Percentiles rank a stretch among this genome's conserved stretches.
Evolutionary conservation across 2,797 vertebrate genomes (phyloP).

Genomic region (Anabas testudineus): DNA sequence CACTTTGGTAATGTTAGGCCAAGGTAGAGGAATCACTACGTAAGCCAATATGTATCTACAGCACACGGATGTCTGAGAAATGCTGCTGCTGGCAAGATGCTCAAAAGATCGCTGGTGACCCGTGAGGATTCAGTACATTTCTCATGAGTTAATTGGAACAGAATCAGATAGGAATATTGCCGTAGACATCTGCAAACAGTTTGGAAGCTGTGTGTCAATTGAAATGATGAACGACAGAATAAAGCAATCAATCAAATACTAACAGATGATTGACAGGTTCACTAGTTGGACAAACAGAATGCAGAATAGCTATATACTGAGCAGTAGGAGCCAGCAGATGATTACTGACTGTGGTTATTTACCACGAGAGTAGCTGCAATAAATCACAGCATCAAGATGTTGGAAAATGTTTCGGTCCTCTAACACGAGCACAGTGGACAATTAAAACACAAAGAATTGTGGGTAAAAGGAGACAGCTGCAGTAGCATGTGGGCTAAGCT

Average conservation of each 20-base stretch:
- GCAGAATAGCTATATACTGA: constrained; percentile 50
- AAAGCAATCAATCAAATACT: constrained; percentile 20
- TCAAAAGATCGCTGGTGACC: constrained; percentile 70
- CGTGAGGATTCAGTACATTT: constrained; percentile 42
- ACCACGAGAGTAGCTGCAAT: constrained; percentile 53
- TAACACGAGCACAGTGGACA: neutral
- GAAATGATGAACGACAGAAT: constrained; percentile 17
- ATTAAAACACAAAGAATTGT: constrained; percentile 14
- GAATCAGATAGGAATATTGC: constrained; percentile 57
- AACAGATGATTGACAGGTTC: constrained; percentile 36
- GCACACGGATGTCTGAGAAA: constrained; percentile 54
- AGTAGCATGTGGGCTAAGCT: constrained; percentile 33
- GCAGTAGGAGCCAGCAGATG: constrained; percentile 38
- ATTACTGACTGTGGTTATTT: constrained; percentile 28
- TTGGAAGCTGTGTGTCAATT: constrained; percentile 47
- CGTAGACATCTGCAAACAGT: constrained; percentile 45
- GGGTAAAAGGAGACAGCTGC: neutral
- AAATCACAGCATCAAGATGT: neutral
- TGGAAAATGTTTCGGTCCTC: neutral
- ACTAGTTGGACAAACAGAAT: constrained; percentile 45
- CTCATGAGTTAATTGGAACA: constrained; percentile 25
- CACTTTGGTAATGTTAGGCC: constrained; percentile 71
- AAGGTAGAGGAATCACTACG: constrained; percentile 46
- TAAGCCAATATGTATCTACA: constrained; percentile 59
- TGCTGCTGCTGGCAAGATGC: constrained; percentile 58